Evolutionary conservation across 2,113 vertebrate genomes (phyloP).

Genomic region (Misgurnus anguillicaudatus): DNA sequence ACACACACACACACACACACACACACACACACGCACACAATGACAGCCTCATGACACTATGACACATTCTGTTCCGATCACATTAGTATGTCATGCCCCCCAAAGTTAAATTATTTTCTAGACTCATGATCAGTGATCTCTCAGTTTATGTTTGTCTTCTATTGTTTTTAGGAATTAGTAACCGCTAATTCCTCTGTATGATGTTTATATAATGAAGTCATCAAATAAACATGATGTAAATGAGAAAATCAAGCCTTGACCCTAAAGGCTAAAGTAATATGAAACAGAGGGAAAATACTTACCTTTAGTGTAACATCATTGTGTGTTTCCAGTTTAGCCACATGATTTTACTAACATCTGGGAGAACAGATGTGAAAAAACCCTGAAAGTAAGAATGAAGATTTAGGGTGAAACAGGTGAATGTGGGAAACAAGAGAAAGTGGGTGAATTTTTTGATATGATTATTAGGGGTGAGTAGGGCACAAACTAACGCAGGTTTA

Average conservation of each 20-base stretch:
- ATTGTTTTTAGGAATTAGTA: not conserved
- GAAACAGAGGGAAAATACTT: too few species aligned
- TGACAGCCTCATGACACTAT: conserved; percentile 43
- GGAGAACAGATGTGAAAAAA: too few species aligned
- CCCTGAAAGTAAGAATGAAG: too few species aligned
- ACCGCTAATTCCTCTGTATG: not conserved
- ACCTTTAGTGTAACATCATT: too few species aligned
- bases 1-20: not conserved
- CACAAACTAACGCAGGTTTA: too few species aligned
- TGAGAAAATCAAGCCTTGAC: not conserved
- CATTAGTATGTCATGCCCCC: conserved; percentile 34
- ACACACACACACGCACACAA: not conserved
- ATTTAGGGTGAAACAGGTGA: too few species aligned
- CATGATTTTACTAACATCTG: too few species aligned
- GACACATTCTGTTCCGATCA: conserved; percentile 42
- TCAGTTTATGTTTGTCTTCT: not conserved
- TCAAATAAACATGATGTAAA: not conserved
- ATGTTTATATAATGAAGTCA: not conserved
- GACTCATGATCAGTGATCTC: not conserved
- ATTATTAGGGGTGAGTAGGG: too few species aligned
- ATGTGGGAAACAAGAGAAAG: too few species aligned
- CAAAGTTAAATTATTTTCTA: not conserved
- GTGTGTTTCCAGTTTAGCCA: too few species aligned
- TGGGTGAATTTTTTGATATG: too few species aligned
- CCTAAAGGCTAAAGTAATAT: too few species aligned